These are phyloP conservation scores for Cassiopea andromeda DNA, from an alignment of 30 jellyfish, hydroid and myxozoan species.

Conservation along the genomic window DNA sequence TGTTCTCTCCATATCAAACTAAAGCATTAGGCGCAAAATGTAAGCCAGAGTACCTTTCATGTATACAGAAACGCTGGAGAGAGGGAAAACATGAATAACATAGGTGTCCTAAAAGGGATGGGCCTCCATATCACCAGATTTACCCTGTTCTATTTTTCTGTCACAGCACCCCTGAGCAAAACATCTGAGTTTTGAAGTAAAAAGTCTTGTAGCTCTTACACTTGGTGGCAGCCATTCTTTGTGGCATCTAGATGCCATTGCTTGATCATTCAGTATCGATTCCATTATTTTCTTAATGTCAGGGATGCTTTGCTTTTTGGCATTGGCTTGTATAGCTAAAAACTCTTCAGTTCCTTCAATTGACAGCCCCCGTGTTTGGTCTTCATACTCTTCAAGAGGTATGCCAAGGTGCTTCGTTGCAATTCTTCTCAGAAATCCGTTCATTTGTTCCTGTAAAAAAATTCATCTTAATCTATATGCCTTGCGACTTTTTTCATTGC, in stretches of 20 bases:
- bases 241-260: constrained; percentile 69
- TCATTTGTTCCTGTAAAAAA: constrained; percentile 53
- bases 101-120: no score
- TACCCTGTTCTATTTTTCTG: no score
- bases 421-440: constrained; percentile 38
- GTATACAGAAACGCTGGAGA: no score
- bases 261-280: constrained; percentile 55
- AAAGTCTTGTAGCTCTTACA: constrained; percentile 1
- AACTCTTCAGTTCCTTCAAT: constrained; percentile 25
- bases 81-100: no score
- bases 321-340: constrained; percentile 40
- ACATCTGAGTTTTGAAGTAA: background rate
- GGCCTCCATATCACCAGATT: no score
- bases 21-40: no score
- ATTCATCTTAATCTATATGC: background rate
- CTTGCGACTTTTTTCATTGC: no score
- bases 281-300: constrained; percentile 55
- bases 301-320: constrained; percentile 27
- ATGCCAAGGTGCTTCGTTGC: constrained; percentile 55
- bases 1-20: no score
- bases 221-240: constrained; percentile 68
- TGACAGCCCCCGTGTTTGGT: background rate
- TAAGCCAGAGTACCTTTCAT: no score
- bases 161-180: no score
- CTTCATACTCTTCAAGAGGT: constrained; percentile 44